These are phyloP conservation scores for Gulo gulo DNA, from an alignment of 2,113 vertebrate genomes.

Conservation along the genomic window DNA sequence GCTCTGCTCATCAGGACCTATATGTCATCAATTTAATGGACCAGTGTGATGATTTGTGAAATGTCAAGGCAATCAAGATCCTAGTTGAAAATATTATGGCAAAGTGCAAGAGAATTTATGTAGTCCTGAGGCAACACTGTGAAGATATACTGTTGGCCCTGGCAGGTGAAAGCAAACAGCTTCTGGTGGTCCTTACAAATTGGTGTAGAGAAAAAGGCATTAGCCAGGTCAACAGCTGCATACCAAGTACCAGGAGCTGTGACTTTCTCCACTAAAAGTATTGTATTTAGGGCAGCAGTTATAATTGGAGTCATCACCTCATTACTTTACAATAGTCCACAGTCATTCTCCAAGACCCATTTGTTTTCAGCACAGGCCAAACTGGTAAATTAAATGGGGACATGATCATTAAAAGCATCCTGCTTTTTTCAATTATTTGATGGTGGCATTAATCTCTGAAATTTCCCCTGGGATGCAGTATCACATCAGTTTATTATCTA, in stretches of 20 bases:
- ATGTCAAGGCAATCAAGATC: constrained; percentile 34
- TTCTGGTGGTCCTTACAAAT: not conserved
- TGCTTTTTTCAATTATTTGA: constrained; percentile 14
- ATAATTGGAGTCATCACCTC: constrained; percentile 41
- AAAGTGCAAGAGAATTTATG: not conserved
- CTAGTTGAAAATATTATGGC: constrained; percentile 21
- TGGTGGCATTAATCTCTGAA: constrained; percentile 5
- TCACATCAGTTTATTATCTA: not conserved
- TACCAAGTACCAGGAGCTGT: not conserved
- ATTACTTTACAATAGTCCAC: constrained; percentile 1
- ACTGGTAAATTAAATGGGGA: not conserved
- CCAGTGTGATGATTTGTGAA: constrained; percentile 17
- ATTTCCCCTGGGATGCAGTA: not conserved
- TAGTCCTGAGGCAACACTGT: not conserved
- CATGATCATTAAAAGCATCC: not conserved
- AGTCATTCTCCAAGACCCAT: not conserved
- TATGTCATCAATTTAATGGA: not conserved
- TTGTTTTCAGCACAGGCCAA: not conserved
- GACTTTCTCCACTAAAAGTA: not conserved
- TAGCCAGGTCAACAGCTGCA: constrained; percentile 10
- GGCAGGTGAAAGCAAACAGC: constrained; percentile 2
- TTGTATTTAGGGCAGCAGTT: not conserved
- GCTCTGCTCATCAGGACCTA: not conserved
- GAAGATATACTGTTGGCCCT: not conserved
- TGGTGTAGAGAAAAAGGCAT: not conserved